A percentile compares a stretch with the other conserved stretches of the same genome.
Evolutionary conservation across 64 coral and sea anemone genomes (phyloP).

Genomic region (Anthopleura sola): DNA sequence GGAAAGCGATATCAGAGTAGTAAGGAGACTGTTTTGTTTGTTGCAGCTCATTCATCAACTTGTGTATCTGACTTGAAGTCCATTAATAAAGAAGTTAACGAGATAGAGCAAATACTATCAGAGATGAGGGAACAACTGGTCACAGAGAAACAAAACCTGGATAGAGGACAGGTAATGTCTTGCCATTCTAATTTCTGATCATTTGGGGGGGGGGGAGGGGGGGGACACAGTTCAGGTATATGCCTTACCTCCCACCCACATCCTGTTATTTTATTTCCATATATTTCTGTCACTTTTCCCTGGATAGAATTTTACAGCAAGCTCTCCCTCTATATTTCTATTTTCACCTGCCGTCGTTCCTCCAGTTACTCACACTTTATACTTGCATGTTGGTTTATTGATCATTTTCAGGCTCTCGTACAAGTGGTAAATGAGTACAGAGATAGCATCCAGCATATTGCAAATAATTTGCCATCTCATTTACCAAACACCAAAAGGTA

Average conservation of each 20-base stretch:
- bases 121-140: constrained; percentile 40
- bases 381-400: neutral
- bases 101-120: constrained; percentile 53
- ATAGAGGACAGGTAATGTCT: constrained; percentile 45
- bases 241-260: no score
- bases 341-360: no score
- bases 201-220: no score
- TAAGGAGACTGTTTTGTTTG: neutral
- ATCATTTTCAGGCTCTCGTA: constrained; percentile 49
- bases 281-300: no score
- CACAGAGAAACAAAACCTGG: constrained; percentile 40
- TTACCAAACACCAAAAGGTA: constrained; percentile 33
- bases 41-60: constrained; percentile 46
- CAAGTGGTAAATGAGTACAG: constrained; percentile 39
- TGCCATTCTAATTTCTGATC: no score
- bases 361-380: no score
- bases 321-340: neutral
- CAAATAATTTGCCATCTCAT: constrained; percentile 61
- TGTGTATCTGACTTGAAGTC: constrained; percentile 66
- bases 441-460: constrained; percentile 56
- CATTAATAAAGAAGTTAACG: constrained; percentile 65
- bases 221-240: no score
- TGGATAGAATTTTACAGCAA: no score
- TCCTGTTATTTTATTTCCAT: no score
- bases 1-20: neutral